phyloP scores from a whole-genome alignment of 2,113 vertebrate genomes.

The Xyliphius kryptos region DNA sequence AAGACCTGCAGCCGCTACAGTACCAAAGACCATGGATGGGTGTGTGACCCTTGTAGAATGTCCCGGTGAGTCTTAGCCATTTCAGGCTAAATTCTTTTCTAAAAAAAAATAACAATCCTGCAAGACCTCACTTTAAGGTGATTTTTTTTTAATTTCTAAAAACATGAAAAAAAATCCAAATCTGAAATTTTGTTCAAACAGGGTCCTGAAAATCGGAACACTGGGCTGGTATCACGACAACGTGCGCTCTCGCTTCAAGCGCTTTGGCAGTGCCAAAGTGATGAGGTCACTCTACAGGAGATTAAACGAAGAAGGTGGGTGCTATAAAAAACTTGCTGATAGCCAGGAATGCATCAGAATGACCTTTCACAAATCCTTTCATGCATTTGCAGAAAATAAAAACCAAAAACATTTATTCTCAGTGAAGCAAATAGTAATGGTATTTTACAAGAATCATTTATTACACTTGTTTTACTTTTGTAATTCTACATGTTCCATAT shows the following conservation, averaged over 20 bases:
- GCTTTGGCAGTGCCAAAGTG: constrained; percentile 89
- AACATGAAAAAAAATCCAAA: neutral
- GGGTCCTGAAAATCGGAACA: constrained; percentile 80
- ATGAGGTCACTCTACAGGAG: constrained; percentile 81
- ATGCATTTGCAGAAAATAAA: too few relatives aligned
- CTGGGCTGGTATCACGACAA: constrained; percentile 88
- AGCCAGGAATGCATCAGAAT: constrained; percentile 14
- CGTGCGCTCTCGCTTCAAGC: constrained; percentile 80
- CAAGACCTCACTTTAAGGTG: too few relatives aligned
- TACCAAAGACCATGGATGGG: constrained; percentile 84
- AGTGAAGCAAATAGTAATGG: too few relatives aligned
- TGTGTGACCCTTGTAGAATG: constrained; percentile 82
- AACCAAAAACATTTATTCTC: too few relatives aligned
- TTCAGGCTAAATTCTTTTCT: neutral
- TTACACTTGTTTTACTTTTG: too few relatives aligned
- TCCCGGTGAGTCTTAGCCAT: constrained; percentile 68
- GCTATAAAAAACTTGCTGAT: constrained; percentile 28
- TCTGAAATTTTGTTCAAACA: constrained; percentile 45
- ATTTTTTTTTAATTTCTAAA: neutral
- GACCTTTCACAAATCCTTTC: constrained; percentile 1
- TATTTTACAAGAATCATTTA: too few relatives aligned
- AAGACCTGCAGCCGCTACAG: constrained; percentile 79
- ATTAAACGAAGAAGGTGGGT: constrained; percentile 65
- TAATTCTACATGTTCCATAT: too few relatives aligned
- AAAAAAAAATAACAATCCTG: neutral